Evolutionary conservation across 2,113 vertebrate species (phyloP).

Genomic region (Caranx melampygus): DNA sequence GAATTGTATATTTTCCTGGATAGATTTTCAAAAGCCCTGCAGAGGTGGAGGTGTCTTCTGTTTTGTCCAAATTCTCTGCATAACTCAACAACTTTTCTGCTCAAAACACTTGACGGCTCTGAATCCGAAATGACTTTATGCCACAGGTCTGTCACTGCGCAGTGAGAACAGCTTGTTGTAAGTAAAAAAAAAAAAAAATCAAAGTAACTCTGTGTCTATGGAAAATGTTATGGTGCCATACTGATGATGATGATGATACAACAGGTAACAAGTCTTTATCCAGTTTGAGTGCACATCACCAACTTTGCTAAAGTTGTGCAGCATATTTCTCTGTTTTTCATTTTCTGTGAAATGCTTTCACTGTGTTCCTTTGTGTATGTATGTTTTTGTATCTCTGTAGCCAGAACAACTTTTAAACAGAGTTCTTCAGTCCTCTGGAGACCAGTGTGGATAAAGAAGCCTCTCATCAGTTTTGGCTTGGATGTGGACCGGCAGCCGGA

Average conservation of each 20-base stretch:
- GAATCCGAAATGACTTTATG: neutral
- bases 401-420: too few species aligned
- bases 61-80: neutral
- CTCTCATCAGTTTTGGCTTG: neutral
- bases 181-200: too few species aligned
- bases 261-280: neutral
- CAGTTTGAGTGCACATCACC: neutral
- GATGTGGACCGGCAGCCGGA: neutral
- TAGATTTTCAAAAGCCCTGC: neutral
- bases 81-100: neutral
- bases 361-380: too few species aligned
- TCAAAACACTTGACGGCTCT: neutral
- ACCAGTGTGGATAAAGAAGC: neutral
- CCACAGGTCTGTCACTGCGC: neutral
- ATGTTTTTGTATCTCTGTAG: too few species aligned
- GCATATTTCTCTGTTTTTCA: too few species aligned
- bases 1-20: neutral
- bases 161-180: too few species aligned
- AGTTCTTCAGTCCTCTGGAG: neutral
- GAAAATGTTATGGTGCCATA: neutral
- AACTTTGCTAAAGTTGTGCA: too few species aligned
- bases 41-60: neutral
- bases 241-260: neutral
- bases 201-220: too few species aligned
- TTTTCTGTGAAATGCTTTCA: too few species aligned